Percentiles rank a stretch among this genome's conserved stretches.
Conservation (phyloP, 2,797 vertebrate genomes). For the Tiaroga cobitis region DNA sequence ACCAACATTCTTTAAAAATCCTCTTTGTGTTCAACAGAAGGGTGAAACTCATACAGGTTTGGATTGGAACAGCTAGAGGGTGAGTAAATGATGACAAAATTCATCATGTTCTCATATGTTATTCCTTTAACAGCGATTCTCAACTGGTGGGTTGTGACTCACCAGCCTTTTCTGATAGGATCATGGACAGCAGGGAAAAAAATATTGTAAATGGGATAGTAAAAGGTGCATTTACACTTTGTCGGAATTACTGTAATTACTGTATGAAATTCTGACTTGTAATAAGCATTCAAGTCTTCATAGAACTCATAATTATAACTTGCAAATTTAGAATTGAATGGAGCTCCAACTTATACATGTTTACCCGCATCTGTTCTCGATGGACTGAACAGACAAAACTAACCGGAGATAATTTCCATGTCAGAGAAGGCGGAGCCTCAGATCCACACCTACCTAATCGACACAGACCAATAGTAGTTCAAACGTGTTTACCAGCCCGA, state of each 20-base stretch:
- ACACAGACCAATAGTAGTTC: not conserved
- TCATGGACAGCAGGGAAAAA: not conserved
- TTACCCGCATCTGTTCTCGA: not conserved
- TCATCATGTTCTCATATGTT: no score
- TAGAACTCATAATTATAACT: not conserved
- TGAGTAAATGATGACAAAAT: no score
- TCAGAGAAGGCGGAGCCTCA: not conserved
- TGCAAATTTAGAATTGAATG: not conserved
- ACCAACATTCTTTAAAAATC: no score
- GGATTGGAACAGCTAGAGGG: no score
- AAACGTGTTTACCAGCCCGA: no score
- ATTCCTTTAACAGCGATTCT: not conserved
- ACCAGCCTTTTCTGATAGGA: not conserved
- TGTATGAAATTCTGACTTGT: not conserved
- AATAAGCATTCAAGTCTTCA: not conserved
- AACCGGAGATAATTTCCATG: not conserved
- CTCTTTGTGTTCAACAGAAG: no score
- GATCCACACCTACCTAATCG: not conserved
- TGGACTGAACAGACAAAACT: not conserved
- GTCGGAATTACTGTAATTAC: not conserved
- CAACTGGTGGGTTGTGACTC: not conserved
- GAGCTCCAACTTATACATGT: not conserved
- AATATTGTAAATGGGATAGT: not conserved
- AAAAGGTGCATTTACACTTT: not conserved
- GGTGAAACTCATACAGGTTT: no score